Percentiles rank a stretch among this genome's conserved stretches.
Evolutionary conservation across 1,140 invertebrate genomes (phyloP).

Genomic region (Drosophila simulans): DNA sequence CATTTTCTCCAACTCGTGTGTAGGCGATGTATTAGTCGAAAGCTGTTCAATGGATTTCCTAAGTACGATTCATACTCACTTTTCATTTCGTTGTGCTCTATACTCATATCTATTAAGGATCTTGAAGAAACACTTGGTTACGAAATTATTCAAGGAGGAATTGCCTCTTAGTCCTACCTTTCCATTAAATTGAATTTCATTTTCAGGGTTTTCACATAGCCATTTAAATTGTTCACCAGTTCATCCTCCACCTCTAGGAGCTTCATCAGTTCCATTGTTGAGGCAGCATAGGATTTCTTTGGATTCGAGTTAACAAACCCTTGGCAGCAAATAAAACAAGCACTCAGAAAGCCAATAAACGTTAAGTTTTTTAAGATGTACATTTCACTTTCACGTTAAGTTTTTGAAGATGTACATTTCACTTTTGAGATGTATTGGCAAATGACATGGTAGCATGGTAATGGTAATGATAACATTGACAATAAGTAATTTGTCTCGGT

Average conservation of each 20-base stretch:
- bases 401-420: not conserved
- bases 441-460: not conserved
- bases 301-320: not conserved
- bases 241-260: constrained; percentile 28
- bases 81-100: not conserved
- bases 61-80: constrained; percentile 23
- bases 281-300: constrained; percentile 6
- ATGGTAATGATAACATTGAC: not conserved
- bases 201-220: constrained; percentile 18
- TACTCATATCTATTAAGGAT: constrained; percentile 4
- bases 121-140: not conserved
- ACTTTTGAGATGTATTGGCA: not conserved
- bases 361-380: not conserved
- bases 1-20: constrained; percentile 29
- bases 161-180: not conserved
- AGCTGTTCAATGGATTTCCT: constrained; percentile 41
- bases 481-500: not conserved
- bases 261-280: constrained; percentile 9
- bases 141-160: not conserved
- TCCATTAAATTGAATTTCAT: constrained; percentile 14
- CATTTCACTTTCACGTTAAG: constrained; percentile 7
- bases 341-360: not conserved
- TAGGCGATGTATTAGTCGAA: constrained; percentile 30
- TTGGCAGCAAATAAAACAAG: not conserved
- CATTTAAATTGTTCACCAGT: constrained; percentile 17